Conservation (phyloP, 2,797 vertebrate genomes). For the Enteromius mattozi region DNA sequence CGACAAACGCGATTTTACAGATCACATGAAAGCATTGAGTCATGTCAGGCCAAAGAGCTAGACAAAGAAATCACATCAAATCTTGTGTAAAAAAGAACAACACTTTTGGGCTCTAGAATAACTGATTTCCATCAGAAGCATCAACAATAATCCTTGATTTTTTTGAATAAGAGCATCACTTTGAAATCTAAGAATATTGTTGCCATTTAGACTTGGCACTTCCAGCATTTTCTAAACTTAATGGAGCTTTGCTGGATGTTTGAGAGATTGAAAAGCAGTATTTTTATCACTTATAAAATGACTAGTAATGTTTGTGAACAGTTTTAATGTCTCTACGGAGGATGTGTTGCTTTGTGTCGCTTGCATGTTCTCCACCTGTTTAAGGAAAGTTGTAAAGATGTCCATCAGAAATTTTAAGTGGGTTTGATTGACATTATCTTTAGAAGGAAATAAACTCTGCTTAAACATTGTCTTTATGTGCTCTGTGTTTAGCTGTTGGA, state of each 20-base stretch:
- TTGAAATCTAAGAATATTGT: not conserved
- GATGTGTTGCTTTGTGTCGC: not conserved
- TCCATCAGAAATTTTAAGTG: slow-evolving; percentile 53
- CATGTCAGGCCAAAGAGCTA: slow-evolving; percentile 20
- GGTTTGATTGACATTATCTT: slow-evolving; percentile 87
- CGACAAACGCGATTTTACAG: slow-evolving; percentile 51
- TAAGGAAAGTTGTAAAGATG: slow-evolving; percentile 21
- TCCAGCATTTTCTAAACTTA: not conserved
- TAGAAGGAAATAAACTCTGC: slow-evolving; percentile 87
- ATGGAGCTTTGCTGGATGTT: not conserved
- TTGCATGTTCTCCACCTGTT: slow-evolving; percentile 1
- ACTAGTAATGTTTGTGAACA: not conserved
- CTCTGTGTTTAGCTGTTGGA: slow-evolving; percentile 88
- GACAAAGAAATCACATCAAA: slow-evolving; percentile 14
- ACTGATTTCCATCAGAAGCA: not conserved
- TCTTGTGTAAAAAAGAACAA: slow-evolving; percentile 24
- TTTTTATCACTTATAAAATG: not conserved
- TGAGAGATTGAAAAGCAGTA: slow-evolving; percentile 4
- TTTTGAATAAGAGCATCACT: not conserved
- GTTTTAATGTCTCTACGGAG: slow-evolving; percentile 2
- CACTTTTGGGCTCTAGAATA: not conserved
- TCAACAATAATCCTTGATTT: not conserved
- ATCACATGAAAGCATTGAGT: slow-evolving; percentile 27
- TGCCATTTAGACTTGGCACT: not conserved
- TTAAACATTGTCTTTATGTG: slow-evolving; percentile 85